Base-by-base conservation (phyloP, 2,888 invertebrate species). In the Napeogenes sylphis region DNA sequence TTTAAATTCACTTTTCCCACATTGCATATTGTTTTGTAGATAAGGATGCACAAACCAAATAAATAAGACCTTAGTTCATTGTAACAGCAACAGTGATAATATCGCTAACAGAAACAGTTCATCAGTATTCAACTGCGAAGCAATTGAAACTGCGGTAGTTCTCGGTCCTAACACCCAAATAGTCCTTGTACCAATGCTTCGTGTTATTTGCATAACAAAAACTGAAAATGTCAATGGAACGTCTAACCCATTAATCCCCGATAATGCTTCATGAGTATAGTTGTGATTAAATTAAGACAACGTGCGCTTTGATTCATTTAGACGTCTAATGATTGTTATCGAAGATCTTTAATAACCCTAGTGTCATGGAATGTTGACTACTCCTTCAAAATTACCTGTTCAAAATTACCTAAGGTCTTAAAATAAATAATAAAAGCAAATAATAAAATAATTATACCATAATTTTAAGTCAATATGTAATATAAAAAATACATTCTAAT, bases 121-220 rank as follows among this genome's bases (percentile, higher is more conserved):
- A 89, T 88, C 87, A 88, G 87, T 87, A 88, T 88, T 89, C 89
- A 86, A 85, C 83, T 83, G 85, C 75, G 78, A 77, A 86, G 87
- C 87, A 89, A 89, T 89, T 89, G 89, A 89, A 89, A 89, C 86
- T 87, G 87, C 83, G 87, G 84, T 81, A 80, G 83, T 80, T 81
- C 82, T 84, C 83, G 80, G 84, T 81, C 85, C 87, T 85, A 85
- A 86, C 85, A 84, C 89, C 86, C 87, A 87, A 88, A 87, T 88
- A 85, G 21, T 85, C 87, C 87, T 86, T 86, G 87, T 88, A 87
- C 86, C 88, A 87, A 84, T 83, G 85, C 84, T 84, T 86, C 83
- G 83, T 88, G 87, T 87, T 87, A 90, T 21, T 90, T 90, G 89
- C 89, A 90, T 90, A 89, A 90, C 89, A 90, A 90, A 90, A 90